Percentiles rank a stretch among this genome's conserved stretches.
Conservation (phyloP, 2,113 vertebrate genomes). For the Scatophagus argus region DNA sequence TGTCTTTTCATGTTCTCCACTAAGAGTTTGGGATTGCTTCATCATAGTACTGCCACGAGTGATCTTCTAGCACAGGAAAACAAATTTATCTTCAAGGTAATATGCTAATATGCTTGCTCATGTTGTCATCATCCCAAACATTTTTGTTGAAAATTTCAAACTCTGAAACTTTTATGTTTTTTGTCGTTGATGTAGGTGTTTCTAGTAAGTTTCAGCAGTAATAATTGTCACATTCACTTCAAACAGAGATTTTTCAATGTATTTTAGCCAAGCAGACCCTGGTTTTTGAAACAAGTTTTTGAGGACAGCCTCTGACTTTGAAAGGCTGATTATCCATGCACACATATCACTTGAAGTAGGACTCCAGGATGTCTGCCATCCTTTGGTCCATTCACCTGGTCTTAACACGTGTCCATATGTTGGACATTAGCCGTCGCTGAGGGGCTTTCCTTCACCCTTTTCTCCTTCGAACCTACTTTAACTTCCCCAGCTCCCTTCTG, state of each 20-base stretch:
- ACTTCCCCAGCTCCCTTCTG: background rate
- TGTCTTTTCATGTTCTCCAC: background rate
- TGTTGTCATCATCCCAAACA: too few species aligned
- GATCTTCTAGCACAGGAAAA: background rate
- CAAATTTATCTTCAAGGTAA: background rate
- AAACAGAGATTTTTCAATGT: background rate
- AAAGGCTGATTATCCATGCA: background rate
- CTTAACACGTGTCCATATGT: slow-evolving; percentile 5
- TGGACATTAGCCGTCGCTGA: background rate
- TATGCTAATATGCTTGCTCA: too few species aligned
- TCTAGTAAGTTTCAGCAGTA: background rate
- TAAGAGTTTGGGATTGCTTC: too few species aligned
- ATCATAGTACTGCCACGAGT: too few species aligned
- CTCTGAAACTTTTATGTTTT: too few species aligned
- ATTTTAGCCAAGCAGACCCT: background rate
- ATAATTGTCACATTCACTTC: background rate
- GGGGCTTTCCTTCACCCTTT: background rate
- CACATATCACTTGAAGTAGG: slow-evolving; percentile 1
- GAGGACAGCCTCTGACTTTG: background rate
- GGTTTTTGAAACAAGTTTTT: background rate
- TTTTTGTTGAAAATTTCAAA: too few species aligned
- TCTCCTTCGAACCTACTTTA: slow-evolving; percentile 19
- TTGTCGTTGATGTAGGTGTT: too few species aligned
- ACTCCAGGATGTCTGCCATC: background rate
- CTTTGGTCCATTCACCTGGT: background rate